These are phyloP conservation scores for Diarsia mendica DNA, from an alignment of 2,888 invertebrate species.

Conservation along the genomic window DNA sequence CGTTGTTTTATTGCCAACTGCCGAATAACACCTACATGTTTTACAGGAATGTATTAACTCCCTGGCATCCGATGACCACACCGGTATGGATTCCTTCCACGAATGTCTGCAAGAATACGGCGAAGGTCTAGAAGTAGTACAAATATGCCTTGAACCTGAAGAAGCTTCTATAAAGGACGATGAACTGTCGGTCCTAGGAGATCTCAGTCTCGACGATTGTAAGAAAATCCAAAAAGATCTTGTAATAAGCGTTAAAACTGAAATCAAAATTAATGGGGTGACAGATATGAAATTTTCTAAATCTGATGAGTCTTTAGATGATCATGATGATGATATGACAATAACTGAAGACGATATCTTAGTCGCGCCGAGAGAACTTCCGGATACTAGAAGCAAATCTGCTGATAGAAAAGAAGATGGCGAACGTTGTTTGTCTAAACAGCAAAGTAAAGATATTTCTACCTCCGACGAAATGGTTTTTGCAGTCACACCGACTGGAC, in stretches of 20 bases:
- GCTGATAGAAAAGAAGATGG: slow-evolving; percentile 74
- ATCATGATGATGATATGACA: slow-evolving; percentile 87
- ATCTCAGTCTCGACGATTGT: slow-evolving; percentile 85
- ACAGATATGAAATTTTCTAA: slow-evolving; percentile 81
- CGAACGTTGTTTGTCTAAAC: slow-evolving; percentile 82
- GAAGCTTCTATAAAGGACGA: slow-evolving; percentile 89
- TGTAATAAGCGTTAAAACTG: slow-evolving; percentile 68
- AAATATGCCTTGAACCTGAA: slow-evolving; percentile 91
- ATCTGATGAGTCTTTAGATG: slow-evolving; percentile 86
- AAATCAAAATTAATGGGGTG: slow-evolving; percentile 79
- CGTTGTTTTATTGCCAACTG: slow-evolving; percentile 40
- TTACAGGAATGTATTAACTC: slow-evolving; percentile 89
- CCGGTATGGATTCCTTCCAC: slow-evolving; percentile 92
- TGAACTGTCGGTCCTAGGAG: slow-evolving; percentile 85
- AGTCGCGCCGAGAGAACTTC: slow-evolving; percentile 82
- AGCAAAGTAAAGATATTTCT: slow-evolving; percentile 88
- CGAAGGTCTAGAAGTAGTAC: slow-evolving; percentile 91
- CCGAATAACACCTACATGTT: slow-evolving; percentile 60
- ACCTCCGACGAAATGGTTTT: slow-evolving; percentile 90
- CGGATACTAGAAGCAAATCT: slow-evolving; percentile 80
- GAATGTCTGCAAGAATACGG: slow-evolving; percentile 92
- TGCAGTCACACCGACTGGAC: slow-evolving; percentile 87
- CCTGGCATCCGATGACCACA: slow-evolving; percentile 91
- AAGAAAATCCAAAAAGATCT: slow-evolving; percentile 73
- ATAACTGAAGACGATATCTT: slow-evolving; percentile 87